A percentile compares a stretch with the other conserved stretches of the same genome.
Conservation (phyloP, 2,888 invertebrate genomes). For the Lithophane ornitopus region DNA sequence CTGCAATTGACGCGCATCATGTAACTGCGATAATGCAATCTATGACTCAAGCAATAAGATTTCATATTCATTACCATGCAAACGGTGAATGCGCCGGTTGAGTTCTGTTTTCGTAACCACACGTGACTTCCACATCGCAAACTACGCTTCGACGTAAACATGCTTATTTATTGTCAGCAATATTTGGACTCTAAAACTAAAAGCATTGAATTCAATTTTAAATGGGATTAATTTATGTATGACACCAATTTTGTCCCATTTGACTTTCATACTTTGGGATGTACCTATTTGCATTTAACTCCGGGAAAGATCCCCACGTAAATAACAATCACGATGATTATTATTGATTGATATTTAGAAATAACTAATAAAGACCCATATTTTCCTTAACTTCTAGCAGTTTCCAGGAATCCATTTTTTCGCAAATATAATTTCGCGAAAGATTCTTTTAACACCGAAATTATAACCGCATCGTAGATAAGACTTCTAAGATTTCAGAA, state of each 20-base stretch:
- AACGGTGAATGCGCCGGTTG: conserved; percentile 51
- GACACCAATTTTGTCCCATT: conserved; percentile 38
- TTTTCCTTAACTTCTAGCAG: too few species aligned
- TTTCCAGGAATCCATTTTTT: too few species aligned
- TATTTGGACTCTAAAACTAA: conserved; percentile 49
- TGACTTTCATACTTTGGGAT: conserved; percentile 35
- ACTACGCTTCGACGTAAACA: conserved; percentile 47
- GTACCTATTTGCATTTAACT: conserved; percentile 10
- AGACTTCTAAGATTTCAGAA: too few species aligned
- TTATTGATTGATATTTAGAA: not conserved
- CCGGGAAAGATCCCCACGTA: not conserved
- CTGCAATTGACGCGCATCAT: conserved; percentile 16
- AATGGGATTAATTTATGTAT: conserved; percentile 19
- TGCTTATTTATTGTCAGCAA: conserved; percentile 17
- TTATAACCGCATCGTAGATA: not conserved
- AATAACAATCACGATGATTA: not conserved
- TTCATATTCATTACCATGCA: conserved; percentile 41
- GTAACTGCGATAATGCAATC: conserved; percentile 50
- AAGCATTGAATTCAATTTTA: conserved; percentile 29
- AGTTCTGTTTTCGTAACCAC: conserved; percentile 46
- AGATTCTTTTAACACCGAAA: not conserved
- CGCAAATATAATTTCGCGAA: not conserved
- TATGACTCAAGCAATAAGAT: conserved; percentile 51
- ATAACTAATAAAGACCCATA: not conserved
- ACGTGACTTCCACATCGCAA: conserved; percentile 65